Evolutionary conservation across 2,797 vertebrate species (phyloP).

Genomic region (Florisuga fusca): DNA sequence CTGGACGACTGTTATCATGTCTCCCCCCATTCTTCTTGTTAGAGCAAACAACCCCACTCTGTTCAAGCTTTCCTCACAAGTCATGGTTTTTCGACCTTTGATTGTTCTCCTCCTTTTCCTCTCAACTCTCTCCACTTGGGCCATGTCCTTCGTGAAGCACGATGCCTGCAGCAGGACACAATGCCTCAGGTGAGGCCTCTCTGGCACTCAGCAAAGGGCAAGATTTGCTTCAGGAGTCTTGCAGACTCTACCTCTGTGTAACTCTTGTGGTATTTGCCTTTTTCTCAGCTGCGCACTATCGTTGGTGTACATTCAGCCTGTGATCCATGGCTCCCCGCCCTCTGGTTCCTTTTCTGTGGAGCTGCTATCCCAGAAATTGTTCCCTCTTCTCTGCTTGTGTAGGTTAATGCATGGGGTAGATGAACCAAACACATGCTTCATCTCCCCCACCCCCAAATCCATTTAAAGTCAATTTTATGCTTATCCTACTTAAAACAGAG

Average conservation of each 20-base stretch:
- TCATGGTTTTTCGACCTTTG: conserved; percentile 36
- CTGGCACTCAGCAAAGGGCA: conserved; percentile 40
- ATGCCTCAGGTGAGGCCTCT: not conserved
- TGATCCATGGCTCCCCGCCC: not conserved
- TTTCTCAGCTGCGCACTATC: conserved; percentile 47
- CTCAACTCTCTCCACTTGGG: conserved; percentile 33
- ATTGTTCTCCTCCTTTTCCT: not conserved
- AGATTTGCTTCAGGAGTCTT: not conserved
- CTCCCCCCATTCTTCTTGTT: not conserved
- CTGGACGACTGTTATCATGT: not conserved
- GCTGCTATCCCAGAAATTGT: not conserved
- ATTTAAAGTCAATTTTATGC: not conserved
- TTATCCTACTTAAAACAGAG: not conserved
- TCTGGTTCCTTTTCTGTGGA: not conserved
- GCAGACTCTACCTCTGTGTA: conserved; percentile 22
- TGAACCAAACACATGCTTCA: not conserved
- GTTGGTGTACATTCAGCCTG: not conserved
- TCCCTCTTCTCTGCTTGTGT: not conserved
- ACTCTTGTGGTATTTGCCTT: conserved; percentile 22
- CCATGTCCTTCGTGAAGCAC: not conserved
- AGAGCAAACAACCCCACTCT: conserved; percentile 58
- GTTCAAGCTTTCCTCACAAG: conserved; percentile 54
- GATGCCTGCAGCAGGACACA: conserved; percentile 27
- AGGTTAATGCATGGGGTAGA: not conserved
- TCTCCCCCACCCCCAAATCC: not conserved